A percentile compares a stretch with the other conserved stretches of the same genome.
These are phyloP conservation scores for Heteromyza rotundicornis DNA, from an alignment of 2,888 invertebrate species.

Conservation along the genomic window DNA sequence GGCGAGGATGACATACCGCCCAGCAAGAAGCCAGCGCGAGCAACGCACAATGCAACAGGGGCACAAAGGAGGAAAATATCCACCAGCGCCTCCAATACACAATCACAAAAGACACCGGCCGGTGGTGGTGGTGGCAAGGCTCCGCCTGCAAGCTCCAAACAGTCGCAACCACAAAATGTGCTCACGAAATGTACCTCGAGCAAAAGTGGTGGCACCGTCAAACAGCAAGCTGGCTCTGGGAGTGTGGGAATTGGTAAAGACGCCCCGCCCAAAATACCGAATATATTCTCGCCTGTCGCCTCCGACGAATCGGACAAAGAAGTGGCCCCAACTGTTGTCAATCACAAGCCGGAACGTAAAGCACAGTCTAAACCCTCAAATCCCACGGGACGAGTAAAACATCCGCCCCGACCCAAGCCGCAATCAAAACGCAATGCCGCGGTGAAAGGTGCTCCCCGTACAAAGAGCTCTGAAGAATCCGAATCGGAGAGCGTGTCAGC, in stretches of 20 bases:
- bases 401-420: slow-evolving; percentile 41
- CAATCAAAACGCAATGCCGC: slow-evolving; percentile 44
- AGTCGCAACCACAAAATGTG: slow-evolving; percentile 50
- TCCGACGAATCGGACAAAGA: no score
- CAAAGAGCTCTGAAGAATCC: slow-evolving; percentile 51
- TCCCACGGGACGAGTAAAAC: no score
- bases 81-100: neutral
- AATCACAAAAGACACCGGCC: no score
- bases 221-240: slow-evolving; percentile 5
- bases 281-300: no score
- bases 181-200: slow-evolving; percentile 31
- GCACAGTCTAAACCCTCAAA: no score
- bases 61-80: neutral
- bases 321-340: no score
- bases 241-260: no score
- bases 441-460: neutral
- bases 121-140: slow-evolving; percentile 63
- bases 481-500: slow-evolving; percentile 48
- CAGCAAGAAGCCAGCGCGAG: slow-evolving; percentile 37
- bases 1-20: slow-evolving; percentile 68
- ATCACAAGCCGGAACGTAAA: no score
- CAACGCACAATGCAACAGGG: neutral
- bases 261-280: no score
- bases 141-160: slow-evolving; percentile 46
- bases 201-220: slow-evolving; percentile 12